Base-by-base conservation (phyloP, 2,888 invertebrate species). In the Helobdella robusta region DNA sequence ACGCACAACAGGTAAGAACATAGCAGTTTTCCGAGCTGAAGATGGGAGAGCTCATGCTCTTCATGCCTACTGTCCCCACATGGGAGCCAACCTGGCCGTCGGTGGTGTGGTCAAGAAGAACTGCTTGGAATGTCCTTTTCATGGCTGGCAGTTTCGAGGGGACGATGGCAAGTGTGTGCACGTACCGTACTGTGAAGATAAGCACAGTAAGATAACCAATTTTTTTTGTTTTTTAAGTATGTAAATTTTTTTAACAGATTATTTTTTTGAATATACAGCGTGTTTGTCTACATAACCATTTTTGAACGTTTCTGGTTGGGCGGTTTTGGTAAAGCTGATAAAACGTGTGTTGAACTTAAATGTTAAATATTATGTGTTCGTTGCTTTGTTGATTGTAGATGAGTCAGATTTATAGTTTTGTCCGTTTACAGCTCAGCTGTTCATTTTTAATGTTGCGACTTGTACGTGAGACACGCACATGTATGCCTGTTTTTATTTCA, bases 31-130 rank as follows among this genome's bases (percentile, higher is more conserved):
- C 32, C 76, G 84, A 11, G 85, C 85, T 0, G 81, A 84, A 56
- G 82, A 83, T 44, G 86, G 87, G 0, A 72, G 81, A 2, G 85
- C 85, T 0, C 84, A 86, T 64, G 84, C 88, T 0, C 81, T 91
- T 36, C 87, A 91, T 77, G 90, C 91, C 0, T 90, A 89, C 75
- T 92, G 92, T 73, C 91, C 91, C 0, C 92, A 92, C 75, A 81
- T 92, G 71, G 92, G 92, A 0, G 91, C 92, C 0, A 89, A 91
- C 76, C 80, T 92, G 74, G 89, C 85, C 0, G 83, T 87, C 0
- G 90, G 89, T 0, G 91, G 91, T 0, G 75, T 76, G 0, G 84
- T 83, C 0, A 75, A 80, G 18, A 88, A 86, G 0, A 85, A 87
- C 73, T 89, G 89, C 72, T 84, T 92, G 8, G 86, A 88, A 73